A percentile compares a stretch with the other conserved stretches of the same genome.
Evolutionary conservation across 2,113 vertebrate species (phyloP).

Genomic region (Python bivittatus): DNA sequence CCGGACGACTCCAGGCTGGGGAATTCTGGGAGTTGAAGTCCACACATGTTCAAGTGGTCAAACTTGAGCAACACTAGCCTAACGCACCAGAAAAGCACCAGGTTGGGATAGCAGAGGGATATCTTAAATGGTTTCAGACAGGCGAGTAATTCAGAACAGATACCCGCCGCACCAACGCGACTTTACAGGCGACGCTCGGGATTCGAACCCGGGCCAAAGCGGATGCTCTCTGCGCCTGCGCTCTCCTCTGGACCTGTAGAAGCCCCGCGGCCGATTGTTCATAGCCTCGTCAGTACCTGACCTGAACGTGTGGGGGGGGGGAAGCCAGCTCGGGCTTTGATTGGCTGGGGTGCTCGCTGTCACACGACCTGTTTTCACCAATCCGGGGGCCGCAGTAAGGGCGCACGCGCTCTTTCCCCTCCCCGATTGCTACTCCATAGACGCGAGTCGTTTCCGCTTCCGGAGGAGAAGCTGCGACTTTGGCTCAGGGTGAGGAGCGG

Average conservation of each 20-base stretch:
- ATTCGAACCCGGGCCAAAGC: background rate
- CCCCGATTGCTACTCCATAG: background rate
- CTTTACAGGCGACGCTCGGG: background rate
- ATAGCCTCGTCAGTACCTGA: background rate
- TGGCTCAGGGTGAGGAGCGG: background rate
- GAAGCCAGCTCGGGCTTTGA: background rate
- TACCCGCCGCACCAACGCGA: background rate
- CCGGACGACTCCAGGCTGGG: background rate
- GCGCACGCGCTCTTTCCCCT: too few relatives aligned
- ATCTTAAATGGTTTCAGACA: background rate
- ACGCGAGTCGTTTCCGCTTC: background rate
- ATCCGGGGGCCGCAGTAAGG: background rate
- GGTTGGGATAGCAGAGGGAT: background rate
- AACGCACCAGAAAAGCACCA: background rate
- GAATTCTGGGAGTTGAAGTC: background rate
- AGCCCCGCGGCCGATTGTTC: background rate
- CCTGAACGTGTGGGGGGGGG: background rate
- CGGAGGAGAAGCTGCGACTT: background rate
- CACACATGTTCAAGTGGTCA: background rate
- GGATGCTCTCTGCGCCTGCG: background rate
- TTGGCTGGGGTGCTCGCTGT: rapidly evolving
- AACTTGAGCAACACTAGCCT: background rate
- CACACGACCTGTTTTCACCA: background rate
- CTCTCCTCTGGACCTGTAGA: background rate
- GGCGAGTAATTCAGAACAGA: background rate